Evolutionary conservation across 2,113 vertebrate species (phyloP), one percentile per base, ranked within the genome.

Genomic region (Anas platyrhynchos): DNA sequence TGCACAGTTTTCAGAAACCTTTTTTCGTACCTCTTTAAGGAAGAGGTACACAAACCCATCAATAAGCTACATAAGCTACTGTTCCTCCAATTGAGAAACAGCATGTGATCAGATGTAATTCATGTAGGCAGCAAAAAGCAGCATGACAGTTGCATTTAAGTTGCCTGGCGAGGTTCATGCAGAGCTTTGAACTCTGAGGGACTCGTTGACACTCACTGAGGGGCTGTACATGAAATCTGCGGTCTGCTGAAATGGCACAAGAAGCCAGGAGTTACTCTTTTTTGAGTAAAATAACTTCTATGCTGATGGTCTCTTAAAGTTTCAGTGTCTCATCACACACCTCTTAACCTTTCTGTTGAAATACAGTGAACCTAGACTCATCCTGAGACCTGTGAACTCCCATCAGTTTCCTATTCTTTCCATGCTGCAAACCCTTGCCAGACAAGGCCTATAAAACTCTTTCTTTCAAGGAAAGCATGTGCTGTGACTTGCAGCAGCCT

Each of bases 71-170:
- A 52, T 13, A 34, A 13, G 7, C 10, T 85, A 69, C 46, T 36
- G 11, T 20, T 79, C 8, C 11, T 41, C 66, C 21, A 22, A 27
- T 46, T 89, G 34, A 61, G 63, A 46, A 65, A 1, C 0, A 8
- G 6, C 2, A 1, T 0, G 0, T 12, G 32, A 34, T 77, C 43
- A 12, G 4, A 23, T 2, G 16, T 44, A 61, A 56, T 58, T 68
- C 32, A n/a, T 20, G 10, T 14, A 4, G 2, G 44, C 27, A 66
- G n/a, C 69, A 79, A 82, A 68, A 31, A 91, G 54, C 73, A 91
- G 20, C 23, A 41, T 12, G 26, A 56, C 16, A 25, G 38, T 38
- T 72, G 43, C 0, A 0, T 52, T 78, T 21, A 66, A 36, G 16
- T 48, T 56, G 44, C 29, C 58, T 8, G 3, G 11, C 27, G 58